Base-by-base conservation (phyloP, 2,113 vertebrate species). In the Daphoenositta chrysoptera region DNA sequence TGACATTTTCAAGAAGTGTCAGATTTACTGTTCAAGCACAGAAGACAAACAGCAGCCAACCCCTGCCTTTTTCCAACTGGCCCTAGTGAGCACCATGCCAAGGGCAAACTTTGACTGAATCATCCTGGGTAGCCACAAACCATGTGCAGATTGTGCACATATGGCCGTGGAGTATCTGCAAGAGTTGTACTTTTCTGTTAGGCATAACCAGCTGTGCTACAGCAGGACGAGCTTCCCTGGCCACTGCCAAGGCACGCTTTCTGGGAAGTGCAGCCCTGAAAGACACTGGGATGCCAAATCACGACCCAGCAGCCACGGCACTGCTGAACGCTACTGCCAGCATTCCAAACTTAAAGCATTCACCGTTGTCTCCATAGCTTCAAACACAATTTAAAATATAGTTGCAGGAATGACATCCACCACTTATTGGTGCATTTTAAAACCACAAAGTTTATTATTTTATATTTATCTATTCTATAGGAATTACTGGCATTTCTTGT, bases 21-120 rank as follows among this genome's bases (percentile, higher is more conserved):
- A 78, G 28, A 85, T 82, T 68, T n/a, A 78, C 47, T 1, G 0
- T 5, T 40, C 0, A 4, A 89, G 58, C 0, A 1, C 37, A 21
- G 30, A 60, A 69, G 53, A 81, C 0, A 0, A 31, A 28, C n/a
- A 66, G 39, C 37, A 82, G 47, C 47, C 73, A 90, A 84, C 5
- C 9, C 7, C 12, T 54, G 69, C 26, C 48, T 84, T 45, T 71
- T 85, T 54, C 68, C 68, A 73, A 33, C 6, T 1, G 16, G 76
- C 54, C 50, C 27, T n/a, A 33, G 64, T 0, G 0, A 90, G 40
- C 47, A 33, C 18, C 18, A 24, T 15, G 72, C 20, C 31, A 80
- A 65, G 79, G 80, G 37, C 50, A 92, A 91, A 50, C 71, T 66
- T 37, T 17, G 48, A 35, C 80, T 76, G 64, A 61, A 76, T 50